Percentiles rank a stretch among this genome's conserved stretches.
These are phyloP conservation scores for Halichondria panicea DNA, from an alignment of 37 sponge, comb jelly and placozoan species.

Conservation along the genomic window DNA sequence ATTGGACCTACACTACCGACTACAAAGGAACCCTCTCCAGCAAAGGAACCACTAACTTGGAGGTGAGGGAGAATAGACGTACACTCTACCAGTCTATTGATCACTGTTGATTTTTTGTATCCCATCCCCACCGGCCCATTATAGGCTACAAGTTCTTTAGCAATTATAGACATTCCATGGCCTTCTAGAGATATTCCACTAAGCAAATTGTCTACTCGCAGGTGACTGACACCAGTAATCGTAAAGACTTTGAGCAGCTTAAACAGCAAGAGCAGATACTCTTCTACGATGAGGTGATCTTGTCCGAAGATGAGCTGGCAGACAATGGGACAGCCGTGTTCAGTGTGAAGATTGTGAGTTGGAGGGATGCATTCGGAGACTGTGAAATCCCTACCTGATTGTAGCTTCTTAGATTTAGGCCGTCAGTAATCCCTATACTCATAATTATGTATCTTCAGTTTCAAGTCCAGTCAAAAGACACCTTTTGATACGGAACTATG, in stretches of 20 bases:
- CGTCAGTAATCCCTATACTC: background rate
- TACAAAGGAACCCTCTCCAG: slow-evolving; percentile 64
- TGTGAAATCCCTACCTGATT: no score
- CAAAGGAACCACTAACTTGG: background rate
- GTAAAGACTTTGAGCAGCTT: slow-evolving; percentile 79
- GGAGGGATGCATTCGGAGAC: no score
- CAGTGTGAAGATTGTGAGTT: slow-evolving; percentile 81
- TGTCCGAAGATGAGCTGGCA: slow-evolving; percentile 96
- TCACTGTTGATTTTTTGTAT: background rate
- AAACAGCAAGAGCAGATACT: slow-evolving; percentile 77
- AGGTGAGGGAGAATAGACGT: no score
- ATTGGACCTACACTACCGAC: slow-evolving; percentile 93
- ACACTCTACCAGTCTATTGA: no score
- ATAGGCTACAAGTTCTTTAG: no score
- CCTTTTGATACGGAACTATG: background rate
- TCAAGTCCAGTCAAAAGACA: background rate
- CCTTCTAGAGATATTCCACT: background rate
- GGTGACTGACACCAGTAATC: slow-evolving; percentile 62
- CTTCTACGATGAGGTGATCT: slow-evolving; percentile 78
- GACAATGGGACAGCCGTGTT: slow-evolving; percentile 87
- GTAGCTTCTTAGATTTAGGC: background rate
- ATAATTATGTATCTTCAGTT: background rate
- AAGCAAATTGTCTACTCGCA: background rate
- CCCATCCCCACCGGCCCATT: no score
- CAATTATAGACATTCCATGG: no score